phyloP scores from a whole-genome alignment of 1,140 invertebrate genomes.

The Druon quercuslanigerum region DNA sequence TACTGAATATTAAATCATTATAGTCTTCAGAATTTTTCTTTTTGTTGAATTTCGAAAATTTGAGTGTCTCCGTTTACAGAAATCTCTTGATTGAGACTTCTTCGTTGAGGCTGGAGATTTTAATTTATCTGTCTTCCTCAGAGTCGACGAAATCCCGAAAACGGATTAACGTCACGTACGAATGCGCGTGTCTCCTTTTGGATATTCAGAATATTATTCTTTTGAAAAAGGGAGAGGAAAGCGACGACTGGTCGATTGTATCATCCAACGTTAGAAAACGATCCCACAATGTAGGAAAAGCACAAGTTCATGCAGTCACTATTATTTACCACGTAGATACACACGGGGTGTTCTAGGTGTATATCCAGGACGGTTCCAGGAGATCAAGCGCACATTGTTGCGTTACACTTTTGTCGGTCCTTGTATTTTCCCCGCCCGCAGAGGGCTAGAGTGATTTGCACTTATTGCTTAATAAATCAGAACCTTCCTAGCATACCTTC shows the following conservation, averaged over 20 bases:
- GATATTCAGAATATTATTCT: slow-evolving; percentile 33
- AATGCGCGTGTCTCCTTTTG: slow-evolving; percentile 8
- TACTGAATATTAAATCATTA: too few relatives aligned
- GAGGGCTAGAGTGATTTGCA: slow-evolving; percentile 68
- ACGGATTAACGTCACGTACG: slow-evolving; percentile 37
- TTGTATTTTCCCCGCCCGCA: slow-evolving; percentile 53
- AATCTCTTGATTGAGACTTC: slow-evolving; percentile 1
- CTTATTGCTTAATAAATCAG: slow-evolving; percentile 72
- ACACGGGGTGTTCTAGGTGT: slow-evolving; percentile 48
- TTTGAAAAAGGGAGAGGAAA: slow-evolving; percentile 38
- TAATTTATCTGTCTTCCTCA: not conserved
- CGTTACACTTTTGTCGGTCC: slow-evolving; percentile 63
- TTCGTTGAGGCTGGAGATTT: not conserved
- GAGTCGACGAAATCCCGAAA: slow-evolving; percentile 36
- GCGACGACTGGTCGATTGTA: slow-evolving; percentile 40
- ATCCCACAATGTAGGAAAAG: slow-evolving; percentile 59
- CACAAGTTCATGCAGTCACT: slow-evolving; percentile 69
- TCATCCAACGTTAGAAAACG: slow-evolving; percentile 53
- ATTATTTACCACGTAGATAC: slow-evolving; percentile 66
- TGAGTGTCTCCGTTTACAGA: not conserved
- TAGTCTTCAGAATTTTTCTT: too few relatives aligned
- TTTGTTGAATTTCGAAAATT: not conserved
- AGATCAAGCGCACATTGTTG: slow-evolving; percentile 66
- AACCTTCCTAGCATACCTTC: slow-evolving; percentile 43
- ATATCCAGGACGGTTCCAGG: slow-evolving; percentile 57